phyloP scores from a whole-genome alignment of 1,140 invertebrate species.

The Drosophila truncata region DNA sequence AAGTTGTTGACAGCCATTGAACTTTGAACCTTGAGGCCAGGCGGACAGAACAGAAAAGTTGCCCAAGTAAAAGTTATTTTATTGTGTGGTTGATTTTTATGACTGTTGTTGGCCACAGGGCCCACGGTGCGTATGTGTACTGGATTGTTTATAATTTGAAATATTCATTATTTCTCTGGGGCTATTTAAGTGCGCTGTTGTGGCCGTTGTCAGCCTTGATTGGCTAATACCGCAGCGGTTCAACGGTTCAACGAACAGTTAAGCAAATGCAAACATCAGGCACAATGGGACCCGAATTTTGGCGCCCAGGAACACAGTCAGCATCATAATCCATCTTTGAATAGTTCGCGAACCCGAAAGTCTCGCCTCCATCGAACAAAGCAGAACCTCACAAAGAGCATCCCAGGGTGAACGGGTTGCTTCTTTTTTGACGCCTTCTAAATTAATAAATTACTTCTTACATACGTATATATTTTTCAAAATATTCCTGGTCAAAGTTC shows the following conservation, averaged over 20 bases:
- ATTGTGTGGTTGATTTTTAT: conserved; percentile 37
- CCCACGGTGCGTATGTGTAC: conserved; percentile 12
- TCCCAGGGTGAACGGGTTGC: not conserved
- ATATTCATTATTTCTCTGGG: conserved; percentile 26
- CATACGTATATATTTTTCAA: not conserved
- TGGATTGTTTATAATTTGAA: conserved; percentile 26
- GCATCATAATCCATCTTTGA: conserved; percentile 34
- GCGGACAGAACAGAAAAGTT: conserved; percentile 27
- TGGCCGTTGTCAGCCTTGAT: conserved; percentile 56
- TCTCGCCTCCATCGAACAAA: conserved; percentile 14
- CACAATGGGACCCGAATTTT: conserved; percentile 14
- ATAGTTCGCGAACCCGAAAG: conserved; percentile 24
- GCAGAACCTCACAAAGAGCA: not conserved
- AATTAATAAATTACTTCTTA: conserved; percentile 7
- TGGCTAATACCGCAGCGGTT: conserved; percentile 53
- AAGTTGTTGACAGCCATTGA: conserved; percentile 70
- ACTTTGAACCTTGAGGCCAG: conserved; percentile 68
- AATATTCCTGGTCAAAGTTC: conserved; percentile 1
- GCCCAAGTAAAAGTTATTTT: conserved; percentile 32
- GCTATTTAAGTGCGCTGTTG: conserved; percentile 14
- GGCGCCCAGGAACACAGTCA: conserved; percentile 3
- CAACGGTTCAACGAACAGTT: conserved; percentile 75
- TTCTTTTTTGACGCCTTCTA: not conserved
- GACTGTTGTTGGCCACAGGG: conserved; percentile 21
- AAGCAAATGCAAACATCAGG: conserved; percentile 58